Evolutionary conservation across 2,888 invertebrate genomes (phyloP), one percentile per base, ranked within the genome.

Genomic region (Kryphioiulus occultus): DNA sequence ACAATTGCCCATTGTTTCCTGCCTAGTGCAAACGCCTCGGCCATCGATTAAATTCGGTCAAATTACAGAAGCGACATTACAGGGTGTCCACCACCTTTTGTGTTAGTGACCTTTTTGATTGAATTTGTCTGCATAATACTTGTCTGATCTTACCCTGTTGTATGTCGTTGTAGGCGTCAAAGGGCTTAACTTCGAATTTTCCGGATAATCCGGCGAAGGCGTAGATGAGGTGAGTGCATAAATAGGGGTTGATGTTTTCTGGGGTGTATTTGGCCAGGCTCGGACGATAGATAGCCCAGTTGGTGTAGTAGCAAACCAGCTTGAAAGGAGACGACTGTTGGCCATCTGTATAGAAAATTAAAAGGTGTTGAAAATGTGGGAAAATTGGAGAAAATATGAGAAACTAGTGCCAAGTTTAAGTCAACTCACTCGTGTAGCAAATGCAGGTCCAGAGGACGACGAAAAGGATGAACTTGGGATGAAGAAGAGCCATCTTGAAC

Each of bases 151-250:
- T 91, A 97, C 97, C 97, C 95, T 98, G 97, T 91, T 98, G 98
- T 91, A 98, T 95, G 92, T 98, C 98, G 93, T 98, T 98, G 92
- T 98, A 98, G 91, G 97, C 97, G 93, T 98, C 98, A 91, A 97
- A 98, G 0, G 97, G 97, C 90, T 96, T 96, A 90, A 98, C 93
- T 26, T 96, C 95, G 92, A 97, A 97, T 91, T 97, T 97, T 92
- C 96, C 96, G 89, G 96, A 97, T 92, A 97, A 96, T 32, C 97
- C 97, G 87, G 97, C 97, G 92, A 98, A 98, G 9, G 97, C 97
- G 92, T 98, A 98, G 90, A 98, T 95, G 90, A 98, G 94, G 94
- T 98, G 97, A 59, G 97, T 97, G 93, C 98, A 98, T 88, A 98
- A 94, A 92, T 97, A 97, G 0, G 98, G 98, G 93, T 98, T 97